Evolutionary conservation across 2,888 invertebrate genomes (phyloP), one percentile per base, ranked within the genome.

Genomic region (Pachymerium ferrugineum): DNA sequence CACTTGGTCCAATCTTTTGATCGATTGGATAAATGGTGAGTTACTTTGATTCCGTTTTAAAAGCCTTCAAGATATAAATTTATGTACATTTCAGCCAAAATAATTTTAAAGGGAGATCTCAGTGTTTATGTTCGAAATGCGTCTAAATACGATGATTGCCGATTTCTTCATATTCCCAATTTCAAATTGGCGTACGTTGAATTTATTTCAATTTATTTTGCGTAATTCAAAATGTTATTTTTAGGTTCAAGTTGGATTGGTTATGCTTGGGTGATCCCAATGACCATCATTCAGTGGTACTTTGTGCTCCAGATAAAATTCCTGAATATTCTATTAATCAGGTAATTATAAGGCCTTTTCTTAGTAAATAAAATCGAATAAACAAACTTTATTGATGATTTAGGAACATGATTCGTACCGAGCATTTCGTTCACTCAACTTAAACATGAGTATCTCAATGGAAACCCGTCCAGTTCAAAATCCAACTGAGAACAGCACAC

Each of bases 131-230:
- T 97, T 1, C 88, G 97, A 74, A 99, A 98, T 0, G 98, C 98
- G 0, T 97, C 97, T 76, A 97, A 99, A 82, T 99, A 99, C 84
- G 98, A 99, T 83, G 99, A 99, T 84, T 97, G 97, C 81, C 89
- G 94, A 72, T 87, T 99, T 77, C 84, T 99, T 35, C 93, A 95
- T 80, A 86, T 98, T 78, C 98, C 98, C 0, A 91, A 92, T 80
- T 86, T 98, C 62, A 90, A 92, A 78, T 85, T 97, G 71, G 88
- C 89, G 84, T 84, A 73, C 78, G 80, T 42, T 16, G 6, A 4
- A 14, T 28, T 14, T 74, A 54, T 72, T n/a, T 47, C 72, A n/a
- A 25, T 16, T 4, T 30, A 16, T 70, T 68, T 25, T 19, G 31
- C 3, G 14, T 68, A 25, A 31, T 73, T 38, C 4, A 33, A 5